Percentiles rank a stretch among this genome's conserved stretches.
Conservation (phyloP, 2,113 vertebrate species). For the Sinosuthora webbiana region DNA sequence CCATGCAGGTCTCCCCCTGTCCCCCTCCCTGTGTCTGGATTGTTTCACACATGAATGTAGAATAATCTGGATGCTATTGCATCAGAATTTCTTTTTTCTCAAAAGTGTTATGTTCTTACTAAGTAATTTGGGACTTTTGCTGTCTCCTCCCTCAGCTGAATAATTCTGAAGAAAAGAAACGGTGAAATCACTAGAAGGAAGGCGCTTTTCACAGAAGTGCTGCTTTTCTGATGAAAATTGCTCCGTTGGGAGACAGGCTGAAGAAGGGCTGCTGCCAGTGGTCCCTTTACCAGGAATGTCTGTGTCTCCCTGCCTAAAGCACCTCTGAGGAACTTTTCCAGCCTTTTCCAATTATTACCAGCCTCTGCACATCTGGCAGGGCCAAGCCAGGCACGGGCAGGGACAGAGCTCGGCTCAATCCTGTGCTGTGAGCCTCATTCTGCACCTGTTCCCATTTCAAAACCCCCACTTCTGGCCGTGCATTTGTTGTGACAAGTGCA, state of each 20-base stretch:
- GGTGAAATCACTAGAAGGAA: neutral
- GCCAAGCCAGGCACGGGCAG: neutral
- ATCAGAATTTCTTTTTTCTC: neutral
- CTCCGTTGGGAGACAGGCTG: neutral
- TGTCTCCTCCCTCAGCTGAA: neutral
- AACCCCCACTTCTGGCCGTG: neutral
- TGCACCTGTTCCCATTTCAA: constrained; percentile 42
- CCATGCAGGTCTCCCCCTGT: neutral
- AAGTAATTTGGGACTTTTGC: neutral
- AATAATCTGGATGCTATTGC: neutral
- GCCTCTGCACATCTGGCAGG: neutral
- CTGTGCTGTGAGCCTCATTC: neutral
- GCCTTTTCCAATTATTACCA: neutral
- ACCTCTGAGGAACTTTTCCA: neutral
- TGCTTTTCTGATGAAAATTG: neutral
- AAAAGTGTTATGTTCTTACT: neutral
- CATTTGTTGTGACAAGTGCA: constrained; percentile 43
- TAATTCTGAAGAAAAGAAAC: neutral
- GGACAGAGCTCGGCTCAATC: neutral
- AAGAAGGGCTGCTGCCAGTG: neutral
- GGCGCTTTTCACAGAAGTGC: neutral
- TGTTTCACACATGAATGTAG: neutral
- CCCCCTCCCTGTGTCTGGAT: neutral
- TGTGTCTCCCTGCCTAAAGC: neutral
- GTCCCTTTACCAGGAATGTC: neutral